Evolutionary conservation across 37 sponge, comb jelly and placozoan genomes (phyloP).

Genomic region (Haliclona indistincta): DNA sequence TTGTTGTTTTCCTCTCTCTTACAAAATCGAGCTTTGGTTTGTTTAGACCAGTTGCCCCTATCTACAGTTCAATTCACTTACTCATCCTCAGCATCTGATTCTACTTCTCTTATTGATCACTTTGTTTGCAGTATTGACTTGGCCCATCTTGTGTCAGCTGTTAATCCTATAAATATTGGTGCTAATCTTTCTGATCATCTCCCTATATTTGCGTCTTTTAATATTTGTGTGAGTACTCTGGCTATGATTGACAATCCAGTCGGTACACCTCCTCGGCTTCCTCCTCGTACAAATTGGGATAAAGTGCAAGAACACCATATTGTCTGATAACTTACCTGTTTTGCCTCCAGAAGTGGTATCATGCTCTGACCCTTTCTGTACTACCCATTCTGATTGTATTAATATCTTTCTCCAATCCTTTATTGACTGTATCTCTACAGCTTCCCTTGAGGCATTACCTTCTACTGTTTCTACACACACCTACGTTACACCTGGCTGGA

Average conservation of each 20-base stretch:
- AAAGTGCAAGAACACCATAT: background rate
- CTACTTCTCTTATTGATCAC: no score
- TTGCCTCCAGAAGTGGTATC: background rate
- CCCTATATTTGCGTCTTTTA: background rate
- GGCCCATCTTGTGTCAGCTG: no score
- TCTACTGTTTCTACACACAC: background rate
- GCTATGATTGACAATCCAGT: background rate
- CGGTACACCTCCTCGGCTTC: background rate
- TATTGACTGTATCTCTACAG: background rate
- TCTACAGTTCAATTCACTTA: no score
- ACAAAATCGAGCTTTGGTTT: no score
- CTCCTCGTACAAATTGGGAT: background rate
- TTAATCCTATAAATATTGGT: no score
- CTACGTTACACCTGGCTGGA: background rate
- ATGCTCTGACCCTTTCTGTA: background rate
- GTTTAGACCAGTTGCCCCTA: no score
- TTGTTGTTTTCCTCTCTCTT: no score
- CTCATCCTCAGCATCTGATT: no score
- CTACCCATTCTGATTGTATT: background rate
- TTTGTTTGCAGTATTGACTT: no score
- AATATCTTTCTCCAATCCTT: background rate
- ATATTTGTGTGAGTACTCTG: background rate
- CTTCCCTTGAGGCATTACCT: background rate
- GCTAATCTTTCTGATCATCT: constrained; percentile 9
- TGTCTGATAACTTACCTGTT: background rate